Evolutionary conservation across 2,797 vertebrate genomes (phyloP).

Genomic region (Pseudochirops cupreus): DNA sequence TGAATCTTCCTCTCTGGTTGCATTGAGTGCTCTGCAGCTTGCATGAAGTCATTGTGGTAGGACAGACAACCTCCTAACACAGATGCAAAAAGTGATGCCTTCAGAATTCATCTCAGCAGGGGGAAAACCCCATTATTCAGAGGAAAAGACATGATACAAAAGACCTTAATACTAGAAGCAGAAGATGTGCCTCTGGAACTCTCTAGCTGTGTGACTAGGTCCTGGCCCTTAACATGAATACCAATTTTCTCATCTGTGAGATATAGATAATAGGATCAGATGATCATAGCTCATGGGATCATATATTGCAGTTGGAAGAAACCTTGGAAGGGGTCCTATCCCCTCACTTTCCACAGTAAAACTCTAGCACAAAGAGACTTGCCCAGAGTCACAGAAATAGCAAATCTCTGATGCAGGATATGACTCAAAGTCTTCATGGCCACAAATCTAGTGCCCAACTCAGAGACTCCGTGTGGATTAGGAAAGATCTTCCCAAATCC

Average conservation of each 20-base stretch:
- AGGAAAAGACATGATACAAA: neutral
- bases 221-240: neutral
- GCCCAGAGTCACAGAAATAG: neutral
- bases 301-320: neutral
- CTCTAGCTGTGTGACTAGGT: neutral
- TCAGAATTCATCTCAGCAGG: neutral
- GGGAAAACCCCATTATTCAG: neutral
- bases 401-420: neutral
- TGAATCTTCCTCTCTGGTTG: constrained; percentile 69
- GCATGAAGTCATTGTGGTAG: constrained; percentile 56
- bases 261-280: neutral
- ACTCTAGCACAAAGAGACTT: neutral
- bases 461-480: neutral
- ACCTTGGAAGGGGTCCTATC: neutral
- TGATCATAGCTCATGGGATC: neutral
- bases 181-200: neutral
- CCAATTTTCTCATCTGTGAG: neutral
- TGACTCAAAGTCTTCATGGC: neutral
- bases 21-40: constrained; percentile 62
- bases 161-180: neutral
- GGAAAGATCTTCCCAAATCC: neutral
- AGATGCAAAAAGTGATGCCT: neutral
- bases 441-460: neutral
- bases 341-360: neutral
- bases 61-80: neutral